Evolutionary conservation across 2,797 vertebrate genomes (phyloP), one percentile per base, ranked within the genome.

Genomic region (Esox masquinongy): DNA sequence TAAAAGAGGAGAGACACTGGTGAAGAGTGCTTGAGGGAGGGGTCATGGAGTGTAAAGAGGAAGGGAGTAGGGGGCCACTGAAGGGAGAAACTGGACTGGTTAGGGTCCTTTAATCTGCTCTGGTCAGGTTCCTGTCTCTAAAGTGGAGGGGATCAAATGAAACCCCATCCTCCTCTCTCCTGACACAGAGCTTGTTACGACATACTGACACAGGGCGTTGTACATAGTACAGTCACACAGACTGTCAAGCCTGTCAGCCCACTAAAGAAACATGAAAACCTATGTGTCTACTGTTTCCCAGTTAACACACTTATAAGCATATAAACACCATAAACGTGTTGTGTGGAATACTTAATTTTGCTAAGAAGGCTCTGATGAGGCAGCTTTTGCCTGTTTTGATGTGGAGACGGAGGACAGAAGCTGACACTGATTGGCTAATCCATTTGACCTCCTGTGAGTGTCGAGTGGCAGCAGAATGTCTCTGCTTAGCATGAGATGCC

Each of bases 371-470:
- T 15, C 61, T 31, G 61, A 53, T 39, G 31, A 31, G 53, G 59
- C 49, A 74, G 19, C 59, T 16, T 67, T 17, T 72, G 43, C n/a
- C 53, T 50, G 61, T 69, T 76, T 73, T 50, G 72, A 68, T 31
- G 63, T 50, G 22, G 43, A 15, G 36, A 66, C 3, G 22, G n/a
- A 16, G 22, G n/a, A 16, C 50, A 69, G 5, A 47, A 43, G n/a
- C 66, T 74, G 70, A 75, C 76, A 76, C 17, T 66, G 66, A 64
- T 22, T 43, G 50, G 24, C 36, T 81, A 78, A 80, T 75, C 74
- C 68, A n/a, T 75, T 73, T 80, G 76, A 79, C 82, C 79, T 79
- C 76, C 59, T 56, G 53, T 66, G 47, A 80, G 73, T 39, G 59
- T 67, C 66, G 43, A 78, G 68, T 59, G 75, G 36, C 77, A 79